Conservation (phyloP, 2,888 invertebrate species). For the Lasius fuliginosus region DNA sequence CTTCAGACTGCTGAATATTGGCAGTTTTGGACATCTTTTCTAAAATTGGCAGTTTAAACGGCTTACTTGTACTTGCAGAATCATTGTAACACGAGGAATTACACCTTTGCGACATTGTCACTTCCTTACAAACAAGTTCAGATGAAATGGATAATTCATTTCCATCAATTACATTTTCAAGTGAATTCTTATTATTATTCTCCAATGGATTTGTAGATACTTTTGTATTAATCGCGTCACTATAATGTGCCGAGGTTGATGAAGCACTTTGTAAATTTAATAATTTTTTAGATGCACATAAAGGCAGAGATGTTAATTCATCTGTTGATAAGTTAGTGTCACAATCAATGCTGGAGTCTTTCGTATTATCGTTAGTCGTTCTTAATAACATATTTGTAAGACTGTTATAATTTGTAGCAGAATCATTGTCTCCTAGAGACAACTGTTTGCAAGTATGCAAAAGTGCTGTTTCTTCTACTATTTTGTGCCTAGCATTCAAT, state of each 20-base stretch:
- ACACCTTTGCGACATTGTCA: constrained; percentile 53
- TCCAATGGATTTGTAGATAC: constrained; percentile 52
- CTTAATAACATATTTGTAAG: constrained; percentile 20
- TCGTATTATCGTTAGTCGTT: constrained; percentile 36
- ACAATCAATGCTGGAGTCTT: constrained; percentile 33
- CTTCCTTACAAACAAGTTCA: constrained; percentile 53
- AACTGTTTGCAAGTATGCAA: neutral
- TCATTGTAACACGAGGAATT: constrained; percentile 54
- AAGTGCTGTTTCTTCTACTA: neutral
- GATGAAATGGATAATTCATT: constrained; percentile 44
- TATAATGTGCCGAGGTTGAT: constrained; percentile 37
- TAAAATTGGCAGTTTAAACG: constrained; percentile 83
- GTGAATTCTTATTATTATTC: constrained; percentile 58
- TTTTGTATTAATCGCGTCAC: constrained; percentile 43
- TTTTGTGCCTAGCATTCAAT: neutral
- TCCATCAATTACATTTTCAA: constrained; percentile 50
- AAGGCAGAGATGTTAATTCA: constrained; percentile 37
- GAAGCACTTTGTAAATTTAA: constrained; percentile 46
- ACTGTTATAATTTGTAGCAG: neutral
- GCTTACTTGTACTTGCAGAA: constrained; percentile 62
- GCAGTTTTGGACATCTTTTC: constrained; percentile 78
- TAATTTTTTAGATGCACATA: constrained; percentile 44
- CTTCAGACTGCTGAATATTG: constrained; percentile 76
- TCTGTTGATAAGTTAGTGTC: constrained; percentile 44
- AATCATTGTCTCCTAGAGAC: neutral